These are phyloP conservation scores for Darevskia mixta DNA, from an alignment of 2,797 vertebrate species.

Conservation along the genomic window DNA sequence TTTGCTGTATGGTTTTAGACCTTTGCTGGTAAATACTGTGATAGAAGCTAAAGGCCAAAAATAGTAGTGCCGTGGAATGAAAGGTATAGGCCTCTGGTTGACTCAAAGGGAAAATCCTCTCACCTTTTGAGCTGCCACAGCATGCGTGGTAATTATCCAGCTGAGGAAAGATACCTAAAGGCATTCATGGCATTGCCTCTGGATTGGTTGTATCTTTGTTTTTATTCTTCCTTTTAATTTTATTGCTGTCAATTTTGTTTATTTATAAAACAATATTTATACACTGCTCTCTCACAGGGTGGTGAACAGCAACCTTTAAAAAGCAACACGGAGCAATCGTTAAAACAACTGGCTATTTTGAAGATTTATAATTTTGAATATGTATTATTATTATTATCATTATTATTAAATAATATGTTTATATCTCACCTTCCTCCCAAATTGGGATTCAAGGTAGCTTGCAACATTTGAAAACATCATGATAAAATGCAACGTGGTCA, in stretches of 20 bases:
- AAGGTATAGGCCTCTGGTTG: slow-evolving; percentile 65
- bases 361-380: no score
- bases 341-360: no score
- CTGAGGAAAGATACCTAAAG: slow-evolving; percentile 42
- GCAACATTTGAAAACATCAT: no score
- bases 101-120: slow-evolving; percentile 65
- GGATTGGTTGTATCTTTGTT: slow-evolving; percentile 38
- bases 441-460: no score
- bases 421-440: no score
- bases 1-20: slow-evolving; percentile 74
- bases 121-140: slow-evolving; percentile 39
- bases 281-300: no score
- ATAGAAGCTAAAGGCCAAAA: slow-evolving; percentile 66
- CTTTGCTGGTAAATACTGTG: slow-evolving; percentile 71
- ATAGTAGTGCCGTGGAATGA: slow-evolving; percentile 64
- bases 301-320: no score
- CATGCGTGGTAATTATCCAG: slow-evolving; percentile 30
- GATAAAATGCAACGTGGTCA: no score
- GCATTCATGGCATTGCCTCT: slow-evolving; percentile 8
- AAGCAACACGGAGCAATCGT: no score
- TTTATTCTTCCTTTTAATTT: slow-evolving; percentile 40
- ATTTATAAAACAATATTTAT: slow-evolving; percentile 1
- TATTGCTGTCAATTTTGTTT: slow-evolving; percentile 17
- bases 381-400: no score
- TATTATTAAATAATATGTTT: no score